These are phyloP conservation scores for Drosophila leonis DNA, from an alignment of 2,888 invertebrate genomes.

Conservation along the genomic window DNA sequence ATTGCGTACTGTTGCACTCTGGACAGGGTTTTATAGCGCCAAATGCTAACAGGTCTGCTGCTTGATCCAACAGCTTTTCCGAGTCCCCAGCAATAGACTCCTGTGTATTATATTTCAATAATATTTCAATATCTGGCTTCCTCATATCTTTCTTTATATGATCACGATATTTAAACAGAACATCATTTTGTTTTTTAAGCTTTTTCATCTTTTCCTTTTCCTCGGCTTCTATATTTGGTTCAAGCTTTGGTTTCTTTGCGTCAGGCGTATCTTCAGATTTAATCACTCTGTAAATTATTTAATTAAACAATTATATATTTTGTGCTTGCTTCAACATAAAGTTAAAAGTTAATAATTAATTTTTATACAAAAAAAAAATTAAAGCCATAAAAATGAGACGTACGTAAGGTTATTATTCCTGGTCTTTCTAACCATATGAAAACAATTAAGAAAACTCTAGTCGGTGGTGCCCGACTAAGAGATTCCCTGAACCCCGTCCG, in stretches of 20 bases:
- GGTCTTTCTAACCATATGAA: no score
- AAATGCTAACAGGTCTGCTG: constrained; percentile 95
- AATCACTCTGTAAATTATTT: constrained; percentile 61
- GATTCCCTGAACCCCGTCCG: no score
- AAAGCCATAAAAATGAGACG: no score
- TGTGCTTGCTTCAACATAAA: no score
- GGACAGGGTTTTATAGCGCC: constrained; percentile 92
- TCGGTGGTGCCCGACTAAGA: no score
- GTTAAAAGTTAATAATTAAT: no score
- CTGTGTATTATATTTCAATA: constrained; percentile 92
- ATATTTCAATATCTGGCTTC: constrained; percentile 87
- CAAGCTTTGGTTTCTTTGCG: constrained; percentile 90
- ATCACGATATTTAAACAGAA: constrained; percentile 88
- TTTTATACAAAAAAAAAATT: no score
- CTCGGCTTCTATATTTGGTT: constrained; percentile 88
- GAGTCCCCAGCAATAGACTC: constrained; percentile 89
- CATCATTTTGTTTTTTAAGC: constrained; percentile 76
- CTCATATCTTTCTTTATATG: constrained; percentile 87
- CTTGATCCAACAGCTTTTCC: constrained; percentile 88
- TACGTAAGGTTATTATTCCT: no score
- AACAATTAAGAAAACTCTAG: no score
- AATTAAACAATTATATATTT: not conserved
- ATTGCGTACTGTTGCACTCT: constrained; percentile 92
- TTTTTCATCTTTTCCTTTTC: constrained; percentile 88
- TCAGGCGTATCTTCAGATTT: constrained; percentile 87